phyloP scores from a whole-genome alignment of 2,113 vertebrate genomes.

The Tachycineta bicolor region DNA sequence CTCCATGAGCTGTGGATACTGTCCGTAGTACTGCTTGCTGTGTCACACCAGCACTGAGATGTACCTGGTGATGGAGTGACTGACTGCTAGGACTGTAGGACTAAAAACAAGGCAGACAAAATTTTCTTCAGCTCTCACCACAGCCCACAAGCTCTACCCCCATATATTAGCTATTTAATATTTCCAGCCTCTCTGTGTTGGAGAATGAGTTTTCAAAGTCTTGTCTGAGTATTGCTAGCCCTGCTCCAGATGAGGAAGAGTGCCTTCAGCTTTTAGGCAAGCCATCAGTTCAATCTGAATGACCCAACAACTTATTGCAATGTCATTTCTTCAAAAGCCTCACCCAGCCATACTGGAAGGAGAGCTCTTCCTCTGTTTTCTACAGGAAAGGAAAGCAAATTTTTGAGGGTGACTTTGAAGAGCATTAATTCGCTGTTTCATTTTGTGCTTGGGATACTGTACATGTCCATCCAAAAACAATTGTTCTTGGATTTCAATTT shows the following conservation, averaged over 20 bases:
- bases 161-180: background rate
- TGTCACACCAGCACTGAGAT: background rate
- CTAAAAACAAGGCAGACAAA: background rate
- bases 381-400: background rate
- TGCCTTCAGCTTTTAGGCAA: background rate
- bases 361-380: background rate
- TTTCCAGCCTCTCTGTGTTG: background rate
- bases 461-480: background rate
- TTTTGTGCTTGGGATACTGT: background rate
- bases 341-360: background rate
- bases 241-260: background rate
- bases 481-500: background rate
- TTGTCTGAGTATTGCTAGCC: accelerated
- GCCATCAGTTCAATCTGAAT: background rate
- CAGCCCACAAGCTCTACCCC: background rate
- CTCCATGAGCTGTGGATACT: background rate
- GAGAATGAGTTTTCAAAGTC: background rate
- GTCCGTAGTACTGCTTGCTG: background rate
- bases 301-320: background rate
- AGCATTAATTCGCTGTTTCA: accelerated
- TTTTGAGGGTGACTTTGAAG: background rate
- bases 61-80: background rate
- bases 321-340: background rate
- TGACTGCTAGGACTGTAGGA: background rate
- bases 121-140: background rate